phyloP scores from a whole-genome alignment of 2,888 invertebrate genomes.

The Stenichneumon culpator region DNA sequence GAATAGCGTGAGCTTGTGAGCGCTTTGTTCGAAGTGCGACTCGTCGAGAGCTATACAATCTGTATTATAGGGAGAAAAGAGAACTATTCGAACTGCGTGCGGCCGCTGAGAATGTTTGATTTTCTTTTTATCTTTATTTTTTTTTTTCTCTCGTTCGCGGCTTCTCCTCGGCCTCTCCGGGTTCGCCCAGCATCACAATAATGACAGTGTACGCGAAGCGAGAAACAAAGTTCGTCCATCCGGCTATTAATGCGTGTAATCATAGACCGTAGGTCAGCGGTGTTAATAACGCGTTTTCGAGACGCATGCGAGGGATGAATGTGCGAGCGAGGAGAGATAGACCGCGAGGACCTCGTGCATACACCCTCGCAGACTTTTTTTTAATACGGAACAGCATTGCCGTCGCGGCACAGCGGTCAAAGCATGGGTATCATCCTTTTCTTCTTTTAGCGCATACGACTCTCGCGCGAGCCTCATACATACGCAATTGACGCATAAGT shows the following conservation, averaged over 20 bases:
- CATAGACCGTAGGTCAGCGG: conserved; percentile 83
- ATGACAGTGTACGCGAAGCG: conserved; percentile 80
- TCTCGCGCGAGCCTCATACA: conserved; percentile 52
- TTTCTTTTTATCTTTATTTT: conserved; percentile 45
- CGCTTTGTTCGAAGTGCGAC: conserved; percentile 63
- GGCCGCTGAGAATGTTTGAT: conserved; percentile 56
- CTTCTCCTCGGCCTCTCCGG: conserved; percentile 45
- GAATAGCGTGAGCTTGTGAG: conserved; percentile 43
- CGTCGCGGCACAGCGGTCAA: background rate
- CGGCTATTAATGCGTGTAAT: conserved; percentile 84
- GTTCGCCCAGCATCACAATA: conserved; percentile 70
- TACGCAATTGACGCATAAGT: conserved; percentile 60
- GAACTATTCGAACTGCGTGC: conserved; percentile 61
- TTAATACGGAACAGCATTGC: background rate
- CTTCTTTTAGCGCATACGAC: conserved; percentile 23
- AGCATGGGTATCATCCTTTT: conserved; percentile 16
- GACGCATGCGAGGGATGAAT: conserved; percentile 74
- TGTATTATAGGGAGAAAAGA: conserved; percentile 55
- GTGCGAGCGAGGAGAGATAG: conserved; percentile 31
- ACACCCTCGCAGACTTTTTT: conserved; percentile 55
- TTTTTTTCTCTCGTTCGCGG: conserved; percentile 18
- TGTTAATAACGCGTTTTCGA: conserved; percentile 84
- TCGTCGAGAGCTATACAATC: conserved; percentile 28
- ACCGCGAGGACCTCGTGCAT: conserved; percentile 27
- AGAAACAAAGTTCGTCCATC: conserved; percentile 81